Percentiles rank a stretch among this genome's conserved stretches.
Evolutionary conservation across 2,797 vertebrate genomes (phyloP).

Genomic region (Vespertilio murinus): DNA sequence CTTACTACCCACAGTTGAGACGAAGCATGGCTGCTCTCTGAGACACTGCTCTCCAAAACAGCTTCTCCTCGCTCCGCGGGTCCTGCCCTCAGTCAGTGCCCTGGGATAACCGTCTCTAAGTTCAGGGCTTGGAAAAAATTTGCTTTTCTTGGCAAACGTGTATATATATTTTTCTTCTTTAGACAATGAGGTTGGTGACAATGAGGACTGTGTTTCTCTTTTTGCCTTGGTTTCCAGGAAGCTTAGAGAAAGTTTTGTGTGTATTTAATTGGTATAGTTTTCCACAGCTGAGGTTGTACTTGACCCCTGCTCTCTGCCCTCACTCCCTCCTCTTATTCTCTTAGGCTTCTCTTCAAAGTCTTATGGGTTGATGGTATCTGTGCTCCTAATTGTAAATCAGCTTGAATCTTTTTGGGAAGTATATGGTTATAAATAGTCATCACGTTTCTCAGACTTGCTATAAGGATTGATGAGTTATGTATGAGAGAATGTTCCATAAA

Average conservation of each 20-base stretch:
- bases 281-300: neutral
- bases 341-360: neutral
- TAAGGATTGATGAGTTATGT: neutral
- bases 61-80: rapidly evolving
- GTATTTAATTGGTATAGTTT: neutral
- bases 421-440: neutral
- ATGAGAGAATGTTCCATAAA: neutral
- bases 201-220: neutral
- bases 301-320: neutral
- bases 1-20: rapidly evolving
- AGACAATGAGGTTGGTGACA: neutral
- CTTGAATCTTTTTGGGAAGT: neutral
- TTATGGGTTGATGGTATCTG: neutral
- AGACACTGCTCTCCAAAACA: neutral
- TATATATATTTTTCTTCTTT: neutral
- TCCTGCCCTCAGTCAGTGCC: neutral
- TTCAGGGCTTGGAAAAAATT: neutral
- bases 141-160: conserved; percentile 23
- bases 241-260: neutral
- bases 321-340: neutral
- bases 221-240: conserved; percentile 38
- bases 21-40: neutral
- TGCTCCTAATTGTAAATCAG: too few relatives aligned
- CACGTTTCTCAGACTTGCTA: neutral
- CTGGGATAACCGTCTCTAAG: neutral